These are phyloP conservation scores for Acanthurus tractus DNA, from an alignment of 2,797 vertebrate species.

Conservation along the genomic window DNA sequence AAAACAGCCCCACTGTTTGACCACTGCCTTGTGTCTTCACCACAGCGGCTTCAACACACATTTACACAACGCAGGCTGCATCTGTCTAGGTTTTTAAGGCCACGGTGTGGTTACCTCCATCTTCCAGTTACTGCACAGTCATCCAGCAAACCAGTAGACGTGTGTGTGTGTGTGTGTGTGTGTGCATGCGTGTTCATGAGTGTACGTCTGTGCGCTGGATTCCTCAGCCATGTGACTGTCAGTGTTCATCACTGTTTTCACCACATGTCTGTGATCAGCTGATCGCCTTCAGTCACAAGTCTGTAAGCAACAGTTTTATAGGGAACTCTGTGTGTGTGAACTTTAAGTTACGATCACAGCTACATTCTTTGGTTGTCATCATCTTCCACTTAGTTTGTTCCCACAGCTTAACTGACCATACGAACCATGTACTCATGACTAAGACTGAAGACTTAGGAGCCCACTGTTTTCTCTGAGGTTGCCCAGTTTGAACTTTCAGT, in stretches of 20 bases:
- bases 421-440: constrained; percentile 46
- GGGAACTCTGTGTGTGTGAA: constrained; percentile 5
- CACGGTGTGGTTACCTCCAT: background rate
- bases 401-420: constrained; percentile 37
- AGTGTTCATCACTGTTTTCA: constrained; percentile 61
- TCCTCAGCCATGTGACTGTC: constrained; percentile 75
- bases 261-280: constrained; percentile 76
- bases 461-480: constrained; percentile 50
- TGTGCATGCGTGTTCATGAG: background rate
- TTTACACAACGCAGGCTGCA: background rate
- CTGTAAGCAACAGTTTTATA: constrained; percentile 35
- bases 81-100: constrained; percentile 5
- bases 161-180: background rate
- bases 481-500: background rate
- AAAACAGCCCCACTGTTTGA: background rate
- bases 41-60: no score
- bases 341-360: constrained; percentile 19
- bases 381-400: constrained; percentile 36
- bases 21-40: background rate
- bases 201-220: constrained; percentile 38
- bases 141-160: background rate
- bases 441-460: constrained; percentile 30
- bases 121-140: constrained; percentile 2
- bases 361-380: constrained; percentile 21
- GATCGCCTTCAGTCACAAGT: constrained; percentile 65